phyloP scores from a whole-genome alignment of 2,797 vertebrate genomes.

The Phataginus tetradactyla region DNA sequence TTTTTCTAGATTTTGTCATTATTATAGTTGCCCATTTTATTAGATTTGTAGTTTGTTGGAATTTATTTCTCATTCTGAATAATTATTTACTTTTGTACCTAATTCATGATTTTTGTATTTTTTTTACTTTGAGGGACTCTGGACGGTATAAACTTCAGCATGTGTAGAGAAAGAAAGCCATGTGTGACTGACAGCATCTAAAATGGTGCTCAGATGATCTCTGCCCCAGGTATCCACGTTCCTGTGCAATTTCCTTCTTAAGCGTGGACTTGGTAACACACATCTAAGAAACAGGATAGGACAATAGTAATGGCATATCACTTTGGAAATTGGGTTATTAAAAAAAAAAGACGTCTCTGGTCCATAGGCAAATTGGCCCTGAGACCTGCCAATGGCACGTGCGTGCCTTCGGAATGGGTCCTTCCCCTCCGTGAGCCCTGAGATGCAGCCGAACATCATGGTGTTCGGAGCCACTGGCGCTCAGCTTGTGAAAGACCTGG shows the following conservation, averaged over 20 bases:
- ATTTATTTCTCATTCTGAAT: background rate
- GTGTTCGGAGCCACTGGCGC: too few species aligned
- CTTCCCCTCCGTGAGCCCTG: background rate
- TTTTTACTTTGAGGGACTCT: background rate
- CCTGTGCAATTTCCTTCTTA: background rate
- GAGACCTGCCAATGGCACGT: background rate
- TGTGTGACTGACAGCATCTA: background rate
- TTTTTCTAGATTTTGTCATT: background rate
- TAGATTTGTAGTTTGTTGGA: background rate
- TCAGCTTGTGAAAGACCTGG: background rate
- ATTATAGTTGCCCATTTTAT: background rate
- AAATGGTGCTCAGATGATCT: too few species aligned
- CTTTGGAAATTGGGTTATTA: background rate
- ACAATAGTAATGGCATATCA: background rate
- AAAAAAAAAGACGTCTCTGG: background rate
- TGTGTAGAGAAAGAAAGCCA: background rate
- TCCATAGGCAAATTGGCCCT: background rate
- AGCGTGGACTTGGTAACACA: background rate
- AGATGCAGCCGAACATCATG: background rate
- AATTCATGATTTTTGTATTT: background rate
- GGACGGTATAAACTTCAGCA: background rate
- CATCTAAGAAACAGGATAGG: background rate
- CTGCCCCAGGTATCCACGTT: background rate
- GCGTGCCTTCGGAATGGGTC: background rate
- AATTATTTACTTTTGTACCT: background rate